A percentile compares a stretch with the other conserved stretches of the same genome.
These are phyloP conservation scores for Epistrophella euchroma DNA, from an alignment of 2,888 invertebrate species.

Conservation along the genomic window DNA sequence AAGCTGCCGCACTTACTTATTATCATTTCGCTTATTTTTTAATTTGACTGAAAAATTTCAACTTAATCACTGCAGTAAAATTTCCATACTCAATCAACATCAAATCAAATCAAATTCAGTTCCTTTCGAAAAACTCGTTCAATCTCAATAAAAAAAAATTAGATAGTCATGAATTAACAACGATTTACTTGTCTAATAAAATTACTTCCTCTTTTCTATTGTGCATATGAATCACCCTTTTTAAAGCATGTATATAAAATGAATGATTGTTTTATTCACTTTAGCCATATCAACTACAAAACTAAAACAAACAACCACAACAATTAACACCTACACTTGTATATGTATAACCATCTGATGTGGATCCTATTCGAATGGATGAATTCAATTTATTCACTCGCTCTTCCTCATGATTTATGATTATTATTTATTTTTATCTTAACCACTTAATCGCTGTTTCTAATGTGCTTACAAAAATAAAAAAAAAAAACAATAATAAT, in stretches of 20 bases:
- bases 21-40: too few relatives aligned
- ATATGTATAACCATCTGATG: too few relatives aligned
- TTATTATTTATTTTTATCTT: slow-evolving; percentile 71
- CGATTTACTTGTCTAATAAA: slow-evolving; percentile 54
- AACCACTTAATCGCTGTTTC: slow-evolving; percentile 69
- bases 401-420: slow-evolving; percentile 10
- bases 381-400: slow-evolving; percentile 57
- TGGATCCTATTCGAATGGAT: slow-evolving; percentile 42
- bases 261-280: slow-evolving; percentile 3
- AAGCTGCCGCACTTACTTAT: too few relatives aligned
- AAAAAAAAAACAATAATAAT: background rate
- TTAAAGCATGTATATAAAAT: background rate
- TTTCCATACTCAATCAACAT: background rate
- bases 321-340: background rate
- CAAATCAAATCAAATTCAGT: background rate
- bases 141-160: slow-evolving; percentile 26
- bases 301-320: background rate
- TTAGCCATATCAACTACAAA: slow-evolving; percentile 2
- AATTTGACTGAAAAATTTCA: too few relatives aligned
- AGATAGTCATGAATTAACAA: slow-evolving; percentile 49
- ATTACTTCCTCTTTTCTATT: slow-evolving; percentile 65
- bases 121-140: background rate
- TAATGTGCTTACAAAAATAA: slow-evolving; percentile 46
- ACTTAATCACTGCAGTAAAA: background rate
- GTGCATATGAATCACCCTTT: slow-evolving; percentile 6